A percentile compares a stretch with the other conserved stretches of the same genome.
These are phyloP conservation scores for Perizoma affinitatum DNA, from an alignment of 2,888 invertebrate genomes.

Conservation along the genomic window DNA sequence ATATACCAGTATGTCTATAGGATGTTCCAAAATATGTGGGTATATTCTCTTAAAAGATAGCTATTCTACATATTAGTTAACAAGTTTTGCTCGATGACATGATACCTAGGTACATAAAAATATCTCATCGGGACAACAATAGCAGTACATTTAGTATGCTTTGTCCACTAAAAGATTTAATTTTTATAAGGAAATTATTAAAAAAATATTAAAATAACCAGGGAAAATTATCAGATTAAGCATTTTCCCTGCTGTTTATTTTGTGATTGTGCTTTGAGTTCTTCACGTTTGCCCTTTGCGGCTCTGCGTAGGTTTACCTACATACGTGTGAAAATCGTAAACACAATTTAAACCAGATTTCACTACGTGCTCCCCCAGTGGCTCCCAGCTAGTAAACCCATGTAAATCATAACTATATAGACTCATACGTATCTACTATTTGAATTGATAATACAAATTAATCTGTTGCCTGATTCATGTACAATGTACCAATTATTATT, in stretches of 20 bases:
- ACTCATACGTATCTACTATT: conserved; percentile 48
- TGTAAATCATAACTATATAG: conserved; percentile 45
- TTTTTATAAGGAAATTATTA: neutral
- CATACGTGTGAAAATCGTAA: conserved; percentile 24
- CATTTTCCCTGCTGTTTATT: conserved; percentile 26
- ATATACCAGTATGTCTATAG: no score
- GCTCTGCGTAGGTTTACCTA: conserved; percentile 22
- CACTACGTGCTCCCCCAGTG: conserved; percentile 15
- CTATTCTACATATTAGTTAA: no score
- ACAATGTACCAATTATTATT: conserved; percentile 24
- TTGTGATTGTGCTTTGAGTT: conserved; percentile 27
- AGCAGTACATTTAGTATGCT: no score
- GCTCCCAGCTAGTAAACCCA: conserved; percentile 36
- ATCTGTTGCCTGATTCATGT: conserved; percentile 36
- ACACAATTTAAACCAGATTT: conserved; percentile 23
- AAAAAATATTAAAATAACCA: neutral
- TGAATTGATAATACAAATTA: conserved; percentile 64
- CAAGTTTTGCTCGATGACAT: no score
- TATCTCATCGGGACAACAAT: no score
- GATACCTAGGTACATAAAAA: no score
- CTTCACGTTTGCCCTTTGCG: conserved; percentile 28
- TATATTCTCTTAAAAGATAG: no score
- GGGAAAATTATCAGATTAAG: conserved; percentile 8
- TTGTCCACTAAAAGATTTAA: no score
- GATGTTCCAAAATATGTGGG: no score